Conservation (phyloP, 2,888 invertebrate species). For the Drosophila eohydei region DNA sequence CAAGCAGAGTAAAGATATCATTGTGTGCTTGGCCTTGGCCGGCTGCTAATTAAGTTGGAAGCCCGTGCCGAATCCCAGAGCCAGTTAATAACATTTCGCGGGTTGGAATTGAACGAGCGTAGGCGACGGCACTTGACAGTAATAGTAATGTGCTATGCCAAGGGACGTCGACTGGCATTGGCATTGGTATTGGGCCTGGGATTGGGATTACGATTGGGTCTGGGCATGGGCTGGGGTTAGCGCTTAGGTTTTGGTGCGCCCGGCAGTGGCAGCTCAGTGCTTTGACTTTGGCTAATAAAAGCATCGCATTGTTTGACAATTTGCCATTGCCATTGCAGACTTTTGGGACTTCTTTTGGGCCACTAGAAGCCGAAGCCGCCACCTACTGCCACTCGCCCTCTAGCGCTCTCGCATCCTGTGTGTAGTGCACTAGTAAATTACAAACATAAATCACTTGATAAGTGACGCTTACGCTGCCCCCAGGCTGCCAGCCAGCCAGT, state of each 20-base stretch:
- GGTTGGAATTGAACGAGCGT: conserved; percentile 13
- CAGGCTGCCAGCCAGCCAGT: conserved; percentile 22
- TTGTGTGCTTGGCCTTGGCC: conserved; percentile 24
- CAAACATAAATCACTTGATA: conserved; percentile 77
- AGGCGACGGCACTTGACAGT: conserved; percentile 50
- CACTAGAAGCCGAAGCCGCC: background rate
- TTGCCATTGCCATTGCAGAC: conserved; percentile 51
- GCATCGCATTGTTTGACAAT: conserved; percentile 70
- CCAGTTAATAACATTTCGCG: conserved; percentile 52
- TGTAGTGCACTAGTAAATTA: conserved; percentile 66
- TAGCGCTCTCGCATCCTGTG: background rate
- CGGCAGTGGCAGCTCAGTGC: conserved; percentile 9
- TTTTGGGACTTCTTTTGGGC: conserved; percentile 45
- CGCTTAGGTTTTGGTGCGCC: background rate
- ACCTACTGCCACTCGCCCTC: background rate
- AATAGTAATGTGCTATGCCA: conserved; percentile 56
- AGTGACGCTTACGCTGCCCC: conserved; percentile 67
- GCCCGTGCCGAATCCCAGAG: conserved; percentile 34
- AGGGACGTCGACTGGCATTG: conserved; percentile 32
- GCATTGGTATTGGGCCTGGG: conserved; percentile 15
- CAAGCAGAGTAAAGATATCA: conserved; percentile 18
- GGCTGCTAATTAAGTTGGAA: conserved; percentile 56
- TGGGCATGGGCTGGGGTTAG: background rate
- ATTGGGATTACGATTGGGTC: background rate
- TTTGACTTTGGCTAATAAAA: conserved; percentile 53